Conservation (phyloP, 1,140 invertebrate species). For the Myzus persicae region DNA sequence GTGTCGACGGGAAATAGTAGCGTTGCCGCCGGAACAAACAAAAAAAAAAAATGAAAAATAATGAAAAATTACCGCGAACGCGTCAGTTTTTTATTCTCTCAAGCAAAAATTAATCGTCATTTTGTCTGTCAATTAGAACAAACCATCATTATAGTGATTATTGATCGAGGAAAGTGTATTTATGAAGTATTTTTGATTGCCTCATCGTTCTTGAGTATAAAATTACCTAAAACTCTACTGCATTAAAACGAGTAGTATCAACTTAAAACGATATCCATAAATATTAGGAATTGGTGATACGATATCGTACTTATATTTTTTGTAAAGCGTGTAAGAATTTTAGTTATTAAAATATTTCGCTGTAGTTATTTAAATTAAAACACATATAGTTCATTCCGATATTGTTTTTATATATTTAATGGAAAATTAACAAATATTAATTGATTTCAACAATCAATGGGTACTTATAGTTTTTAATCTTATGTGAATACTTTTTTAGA, state of each 20-base stretch:
- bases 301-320: not conserved
- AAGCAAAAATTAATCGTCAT: not conserved
- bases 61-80: not conserved
- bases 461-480: no score
- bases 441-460: not conserved
- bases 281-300: not conserved
- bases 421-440: not conserved
- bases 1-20: constrained; percentile 45
- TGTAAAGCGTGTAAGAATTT: not conserved
- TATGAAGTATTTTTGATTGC: not conserved
- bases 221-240: not conserved
- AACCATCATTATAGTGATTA: not conserved
- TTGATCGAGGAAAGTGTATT: not conserved
- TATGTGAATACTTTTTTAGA: no score
- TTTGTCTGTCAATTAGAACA: not conserved
- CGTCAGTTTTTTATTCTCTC: not conserved
- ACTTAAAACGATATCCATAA: not conserved
- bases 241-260: not conserved
- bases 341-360: not conserved
- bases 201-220: not conserved
- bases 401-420: not conserved
- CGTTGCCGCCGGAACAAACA: not conserved
- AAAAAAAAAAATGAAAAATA: not conserved
- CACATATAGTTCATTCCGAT: not conserved
- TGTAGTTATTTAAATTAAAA: not conserved